Percentiles rank a stretch among this genome's conserved stretches.
These are phyloP conservation scores for Crambe crambe DNA, from an alignment of 37 sponge, comb jelly and placozoan species.

Conservation along the genomic window DNA sequence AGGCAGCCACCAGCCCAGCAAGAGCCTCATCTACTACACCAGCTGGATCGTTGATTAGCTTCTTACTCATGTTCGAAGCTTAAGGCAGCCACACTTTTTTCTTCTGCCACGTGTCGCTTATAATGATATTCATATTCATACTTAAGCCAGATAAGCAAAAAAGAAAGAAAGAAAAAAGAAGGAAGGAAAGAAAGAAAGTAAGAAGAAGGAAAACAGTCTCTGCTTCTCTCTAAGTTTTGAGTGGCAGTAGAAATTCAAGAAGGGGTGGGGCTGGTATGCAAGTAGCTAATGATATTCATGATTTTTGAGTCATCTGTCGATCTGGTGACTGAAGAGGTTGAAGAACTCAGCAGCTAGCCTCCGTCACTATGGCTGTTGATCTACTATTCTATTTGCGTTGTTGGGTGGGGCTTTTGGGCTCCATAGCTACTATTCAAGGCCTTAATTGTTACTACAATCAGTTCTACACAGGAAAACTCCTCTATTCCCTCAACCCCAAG, in stretches of 20 bases:
- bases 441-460: conserved; percentile 35
- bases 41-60: conserved; percentile 72
- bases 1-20: conserved; percentile 64
- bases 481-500: conserved; percentile 30
- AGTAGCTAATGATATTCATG: not conserved
- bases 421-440: conserved; percentile 28
- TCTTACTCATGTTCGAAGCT: conserved; percentile 52
- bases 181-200: no score
- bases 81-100: not conserved
- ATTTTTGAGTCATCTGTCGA: not conserved
- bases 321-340: not conserved
- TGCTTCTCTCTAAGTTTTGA: no score
- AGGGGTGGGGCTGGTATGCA: no score
- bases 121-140: no score
- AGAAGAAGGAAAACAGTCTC: no score
- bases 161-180: no score
- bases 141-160: no score
- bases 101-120: not conserved
- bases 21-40: conserved; percentile 82
- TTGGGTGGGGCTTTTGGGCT: conserved; percentile 60
- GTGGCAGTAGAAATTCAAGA: no score
- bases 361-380: no score
- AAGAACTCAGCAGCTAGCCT: no score
- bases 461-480: not conserved
- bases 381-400: not conserved